Percentiles rank a stretch among this genome's conserved stretches.
Evolutionary conservation across 2,113 vertebrate species (phyloP).

Genomic region (Sebastes schlegelii): DNA sequence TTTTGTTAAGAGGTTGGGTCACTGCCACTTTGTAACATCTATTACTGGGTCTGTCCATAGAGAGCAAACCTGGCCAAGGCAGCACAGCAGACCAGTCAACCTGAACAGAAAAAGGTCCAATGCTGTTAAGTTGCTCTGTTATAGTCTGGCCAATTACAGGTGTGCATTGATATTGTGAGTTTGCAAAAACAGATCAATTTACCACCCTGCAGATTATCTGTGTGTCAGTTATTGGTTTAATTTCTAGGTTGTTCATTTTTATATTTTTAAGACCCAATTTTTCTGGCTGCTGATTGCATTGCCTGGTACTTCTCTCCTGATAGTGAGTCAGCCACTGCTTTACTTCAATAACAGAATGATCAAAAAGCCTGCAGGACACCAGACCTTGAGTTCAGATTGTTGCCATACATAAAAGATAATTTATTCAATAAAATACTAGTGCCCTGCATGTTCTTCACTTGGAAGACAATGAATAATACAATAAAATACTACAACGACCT

Average conservation of each 20-base stretch:
- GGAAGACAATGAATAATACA: no score
- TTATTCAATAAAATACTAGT: not conserved
- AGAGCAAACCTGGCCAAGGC: not conserved
- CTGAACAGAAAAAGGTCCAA: not conserved
- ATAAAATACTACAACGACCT: not conserved
- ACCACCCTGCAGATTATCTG: not conserved
- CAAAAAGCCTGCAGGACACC: constrained; percentile 12
- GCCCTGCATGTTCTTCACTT: no score
- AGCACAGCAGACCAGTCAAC: not conserved
- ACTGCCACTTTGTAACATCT: not conserved
- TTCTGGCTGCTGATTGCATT: not conserved
- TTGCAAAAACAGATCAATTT: not conserved
- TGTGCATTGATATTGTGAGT: not conserved
- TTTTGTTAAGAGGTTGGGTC: constrained; percentile 24
- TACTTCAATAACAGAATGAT: constrained; percentile 17
- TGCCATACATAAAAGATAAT: not conserved
- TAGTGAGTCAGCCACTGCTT: constrained; percentile 1
- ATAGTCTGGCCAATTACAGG: not conserved
- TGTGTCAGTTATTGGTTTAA: not conserved
- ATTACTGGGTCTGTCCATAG: not conserved
- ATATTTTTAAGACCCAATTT: not conserved
- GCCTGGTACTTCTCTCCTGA: not conserved
- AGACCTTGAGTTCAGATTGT: constrained; percentile 19
- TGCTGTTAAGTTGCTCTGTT: not conserved
- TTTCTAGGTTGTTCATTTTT: constrained; percentile 24